Conservation (phyloP, 92 coral and sea anemone genomes). For the Paragorgia papillata region DNA sequence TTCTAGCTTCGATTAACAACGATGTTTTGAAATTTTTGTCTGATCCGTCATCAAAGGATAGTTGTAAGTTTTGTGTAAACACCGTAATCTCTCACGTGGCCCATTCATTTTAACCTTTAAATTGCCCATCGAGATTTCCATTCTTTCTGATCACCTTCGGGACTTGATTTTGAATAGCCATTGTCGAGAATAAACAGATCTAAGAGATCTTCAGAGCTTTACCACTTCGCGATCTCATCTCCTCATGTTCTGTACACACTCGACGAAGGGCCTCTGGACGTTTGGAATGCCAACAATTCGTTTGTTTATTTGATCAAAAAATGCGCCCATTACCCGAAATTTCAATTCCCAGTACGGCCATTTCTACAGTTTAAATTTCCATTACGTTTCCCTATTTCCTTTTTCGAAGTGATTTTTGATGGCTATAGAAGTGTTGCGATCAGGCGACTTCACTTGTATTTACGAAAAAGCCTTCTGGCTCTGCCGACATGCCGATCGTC, state of each 20-base stretch:
- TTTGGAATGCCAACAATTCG: conserved; percentile 29
- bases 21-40: conserved; percentile 9
- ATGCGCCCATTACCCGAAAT: conserved; percentile 11
- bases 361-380: conserved; percentile 7
- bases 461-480: neutral
- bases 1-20: neutral
- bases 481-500: neutral
- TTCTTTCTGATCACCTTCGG: neutral
- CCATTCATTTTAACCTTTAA: conserved; percentile 17
- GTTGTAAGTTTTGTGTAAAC: conserved; percentile 29
- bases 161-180: neutral
- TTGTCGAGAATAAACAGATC: conserved; percentile 8
- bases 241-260: neutral
- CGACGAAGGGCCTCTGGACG: conserved; percentile 11
- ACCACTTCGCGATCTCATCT: neutral
- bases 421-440: conserved; percentile 12
- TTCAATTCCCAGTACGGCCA: too few relatives aligned
- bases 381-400: conserved; percentile 18
- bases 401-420: conserved; percentile 5
- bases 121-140: neutral
- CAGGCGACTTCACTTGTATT: neutral
- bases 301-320: conserved; percentile 25
- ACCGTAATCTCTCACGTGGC: conserved; percentile 32
- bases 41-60: neutral
- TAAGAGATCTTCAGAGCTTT: neutral